Percentiles rank a stretch among this genome's conserved stretches.
phyloP scores from a whole-genome alignment of 2,113 vertebrate genomes.

The Dasyprocta punctata region DNA sequence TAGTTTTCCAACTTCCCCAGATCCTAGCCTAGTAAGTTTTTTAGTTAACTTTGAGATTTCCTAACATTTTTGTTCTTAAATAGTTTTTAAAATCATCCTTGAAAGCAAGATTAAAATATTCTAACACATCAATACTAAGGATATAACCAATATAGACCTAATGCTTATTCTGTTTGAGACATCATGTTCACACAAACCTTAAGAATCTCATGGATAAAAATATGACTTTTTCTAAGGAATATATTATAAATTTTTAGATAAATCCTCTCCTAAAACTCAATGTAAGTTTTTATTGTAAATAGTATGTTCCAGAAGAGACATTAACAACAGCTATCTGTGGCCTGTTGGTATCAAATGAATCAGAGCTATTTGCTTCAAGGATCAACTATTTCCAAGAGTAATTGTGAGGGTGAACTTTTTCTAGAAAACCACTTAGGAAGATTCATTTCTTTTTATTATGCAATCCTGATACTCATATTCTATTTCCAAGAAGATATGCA shows the following conservation, averaged over 20 bases:
- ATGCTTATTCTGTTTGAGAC: neutral
- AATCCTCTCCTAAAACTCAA: neutral
- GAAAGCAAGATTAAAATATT: neutral
- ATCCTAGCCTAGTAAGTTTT: neutral
- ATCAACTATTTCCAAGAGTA: neutral
- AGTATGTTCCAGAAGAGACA: neutral
- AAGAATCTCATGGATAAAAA: neutral
- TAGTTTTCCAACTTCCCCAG: neutral
- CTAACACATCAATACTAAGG: neutral
- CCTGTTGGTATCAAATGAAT: neutral
- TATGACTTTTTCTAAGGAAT: neutral
- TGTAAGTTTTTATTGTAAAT: neutral
- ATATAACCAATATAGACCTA: neutral
- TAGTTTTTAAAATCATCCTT: neutral
- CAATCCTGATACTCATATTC: neutral
- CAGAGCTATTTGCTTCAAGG: neutral
- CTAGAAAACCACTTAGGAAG: neutral
- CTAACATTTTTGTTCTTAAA: neutral
- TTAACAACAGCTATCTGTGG: neutral
- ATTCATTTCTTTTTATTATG: neutral
- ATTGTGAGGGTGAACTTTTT: neutral
- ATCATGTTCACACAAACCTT: neutral
- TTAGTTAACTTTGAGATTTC: neutral
- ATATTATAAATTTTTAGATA: neutral
- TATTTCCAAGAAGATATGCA: neutral